phyloP scores from a whole-genome alignment of 1,140 invertebrate genomes.

The Druon quercuslanigerum region DNA sequence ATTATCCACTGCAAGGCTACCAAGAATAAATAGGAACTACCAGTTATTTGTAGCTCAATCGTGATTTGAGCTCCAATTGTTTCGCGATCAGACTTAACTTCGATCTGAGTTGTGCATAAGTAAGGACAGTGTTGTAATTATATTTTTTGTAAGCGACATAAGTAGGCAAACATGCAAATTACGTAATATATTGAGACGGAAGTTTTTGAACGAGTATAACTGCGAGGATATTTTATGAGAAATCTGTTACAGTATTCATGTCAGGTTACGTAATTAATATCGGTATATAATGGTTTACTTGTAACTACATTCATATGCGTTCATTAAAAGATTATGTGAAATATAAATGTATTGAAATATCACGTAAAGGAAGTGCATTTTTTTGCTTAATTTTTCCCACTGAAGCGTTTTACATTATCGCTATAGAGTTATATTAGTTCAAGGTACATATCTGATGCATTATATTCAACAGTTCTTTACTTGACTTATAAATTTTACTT shows the following conservation, averaged over 20 bases:
- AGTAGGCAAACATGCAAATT: not conserved
- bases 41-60: not conserved
- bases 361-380: too few species aligned
- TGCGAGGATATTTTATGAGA: slow-evolving; percentile 22
- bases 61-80: slow-evolving; percentile 22
- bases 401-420: too few species aligned
- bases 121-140: not conserved
- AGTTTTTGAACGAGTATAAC: not conserved
- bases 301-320: too few species aligned
- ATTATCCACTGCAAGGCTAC: slow-evolving; percentile 1
- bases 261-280: slow-evolving; percentile 2
- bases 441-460: too few species aligned
- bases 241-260: slow-evolving; percentile 22
- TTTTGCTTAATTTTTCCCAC: too few species aligned
- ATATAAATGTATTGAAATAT: too few species aligned
- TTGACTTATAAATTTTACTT: too few species aligned
- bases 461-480: too few species aligned
- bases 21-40: not conserved
- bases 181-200: not conserved
- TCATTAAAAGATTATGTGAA: too few species aligned
- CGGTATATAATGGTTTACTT: not conserved
- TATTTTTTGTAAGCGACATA: not conserved
- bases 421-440: too few species aligned
- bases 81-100: not conserved
- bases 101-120: not conserved